Evolutionary conservation across 2,888 invertebrate genomes (phyloP), one percentile per base, ranked within the genome.

Genomic region (Chorisops tibialis): DNA sequence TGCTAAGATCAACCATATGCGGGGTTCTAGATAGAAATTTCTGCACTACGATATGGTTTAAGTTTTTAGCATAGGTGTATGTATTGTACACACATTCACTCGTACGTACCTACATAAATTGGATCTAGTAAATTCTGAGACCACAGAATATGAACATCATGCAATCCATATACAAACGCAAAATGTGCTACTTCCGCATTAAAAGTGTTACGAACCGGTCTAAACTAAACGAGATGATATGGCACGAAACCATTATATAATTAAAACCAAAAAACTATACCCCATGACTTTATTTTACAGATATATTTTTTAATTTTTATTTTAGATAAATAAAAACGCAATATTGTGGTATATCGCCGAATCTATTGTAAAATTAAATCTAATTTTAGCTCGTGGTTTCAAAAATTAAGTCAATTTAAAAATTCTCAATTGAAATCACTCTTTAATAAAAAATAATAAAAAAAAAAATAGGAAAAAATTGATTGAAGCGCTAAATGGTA

Each of bases 181-280:
- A 56, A 61, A 61, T 61, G 64, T 61, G 61, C 58, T 64, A 61
- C 52, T 64, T 64, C 64, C 64, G 64, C 54, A 61, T 64, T 61
- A 64, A 61, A 54, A 59, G 43, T 41, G 41, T 62, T 61, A 50
- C 58, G 51, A 58, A 58, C 43, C 18, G 37, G 18, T 30, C 50
- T 30, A 30, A 30, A 30, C 24, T 59, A 62, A 62, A 62, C 50
- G 41, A 64, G 62, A 64, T 62, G 59, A 62, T 64, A 43, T 62
- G 59, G 59, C 54, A 62, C 54, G 61, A 62, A 64, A 64, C 62
- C 52, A 62, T 64, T 64, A 64, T 62, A 62, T 37, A 64, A 64
- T 64, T 64, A 60, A 62, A 59, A 41, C n/a, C 41, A 37, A 41
- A 14, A 43, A 41, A n/a, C 39, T 39, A 19, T 4, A 54, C 12